Evolutionary conservation across 2,113 vertebrate genomes (phyloP), one percentile per base, ranked within the genome.

Genomic region (Callorhinus ursinus): DNA sequence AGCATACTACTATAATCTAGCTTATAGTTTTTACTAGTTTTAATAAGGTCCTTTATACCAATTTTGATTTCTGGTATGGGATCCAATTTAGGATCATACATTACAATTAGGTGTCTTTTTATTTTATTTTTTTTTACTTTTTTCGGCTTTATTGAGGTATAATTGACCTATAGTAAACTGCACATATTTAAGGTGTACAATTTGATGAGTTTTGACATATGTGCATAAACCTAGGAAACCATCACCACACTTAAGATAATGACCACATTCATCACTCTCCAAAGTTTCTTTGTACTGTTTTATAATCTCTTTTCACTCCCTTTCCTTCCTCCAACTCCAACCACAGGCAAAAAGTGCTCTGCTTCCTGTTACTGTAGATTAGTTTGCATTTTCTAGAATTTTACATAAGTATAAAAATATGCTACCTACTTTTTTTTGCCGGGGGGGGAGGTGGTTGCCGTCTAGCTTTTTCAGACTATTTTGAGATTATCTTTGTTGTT

Each of bases 371-470:
- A 95, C 14, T 80, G 7, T 79, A 39, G 16, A 79, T 72, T 36
- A 71, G 5, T 33, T 80, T 74, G 33, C 22, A 53, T 95, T 94
- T 93, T 69, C 33, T 77, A 88, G 53, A 93, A 88, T 63, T 93
- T 93, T 69, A 93, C 22, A 49, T 26, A 90, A 63, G 36, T 80
- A 51, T 51, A 93, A 84, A 90, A 77, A 88, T 51, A 51, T 21
- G 39, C 19, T 63, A 19, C 22, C 16, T 28, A 24, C 12, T 92
- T 24, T 42, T 31, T 9, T 51, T 79, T 16, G 33, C 63, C 3
- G 31, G 33, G 12, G 2, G 12, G 14, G 21, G 46, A 46, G 46
- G 46, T 7, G 8, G 46, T 9, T 46, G 46, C 13, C 16, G 1
- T 5, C 26, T 59, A 7, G 7, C 46, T 63, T 94, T 92, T 89